phyloP scores from a whole-genome alignment of 2,797 vertebrate genomes.

The Anabas testudineus region DNA sequence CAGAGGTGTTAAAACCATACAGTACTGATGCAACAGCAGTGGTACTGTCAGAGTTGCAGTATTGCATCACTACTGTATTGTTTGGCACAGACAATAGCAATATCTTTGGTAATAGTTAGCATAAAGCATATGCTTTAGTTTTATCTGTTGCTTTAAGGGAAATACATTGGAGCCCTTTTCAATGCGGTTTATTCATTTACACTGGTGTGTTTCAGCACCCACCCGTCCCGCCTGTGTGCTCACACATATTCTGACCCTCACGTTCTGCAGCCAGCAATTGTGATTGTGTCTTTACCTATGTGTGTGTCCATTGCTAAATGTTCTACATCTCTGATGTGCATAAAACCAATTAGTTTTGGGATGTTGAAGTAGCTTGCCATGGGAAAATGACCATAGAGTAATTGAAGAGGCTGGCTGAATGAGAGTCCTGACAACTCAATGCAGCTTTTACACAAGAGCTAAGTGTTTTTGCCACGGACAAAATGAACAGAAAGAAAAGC shows the following conservation, averaged over 20 bases:
- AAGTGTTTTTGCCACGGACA: slow-evolving; percentile 62
- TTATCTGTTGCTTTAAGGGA: slow-evolving; percentile 42
- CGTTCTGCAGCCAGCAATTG: slow-evolving; percentile 25
- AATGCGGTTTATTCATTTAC: slow-evolving; percentile 55
- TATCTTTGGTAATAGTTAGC: slow-evolving; percentile 35
- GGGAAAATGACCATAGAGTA: slow-evolving; percentile 78
- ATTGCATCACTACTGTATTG: slow-evolving; percentile 52
- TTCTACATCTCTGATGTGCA: slow-evolving; percentile 63
- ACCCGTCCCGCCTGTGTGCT: slow-evolving; percentile 66
- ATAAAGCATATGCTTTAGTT: slow-evolving; percentile 34
- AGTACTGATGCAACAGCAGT: slow-evolving; percentile 51
- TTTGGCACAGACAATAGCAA: slow-evolving; percentile 30
- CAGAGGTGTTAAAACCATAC: slow-evolving; percentile 45
- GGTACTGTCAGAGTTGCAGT: slow-evolving; percentile 35
- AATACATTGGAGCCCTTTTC: slow-evolving; percentile 37
- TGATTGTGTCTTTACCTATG: slow-evolving; percentile 26
- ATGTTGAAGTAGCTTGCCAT: slow-evolving; percentile 67
- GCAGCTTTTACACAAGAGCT: slow-evolving; percentile 62
- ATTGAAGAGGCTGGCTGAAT: slow-evolving; percentile 76
- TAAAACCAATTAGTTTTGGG: slow-evolving; percentile 83
- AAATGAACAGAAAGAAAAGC: slow-evolving; percentile 53
- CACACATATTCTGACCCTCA: slow-evolving; percentile 67
- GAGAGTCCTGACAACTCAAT: slow-evolving; percentile 75
- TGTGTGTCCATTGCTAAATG: slow-evolving; percentile 33
- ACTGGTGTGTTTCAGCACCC: slow-evolving; percentile 44